Evolutionary conservation across 2,113 vertebrate species (phyloP).

Genomic region (Geococcyx californianus): DNA sequence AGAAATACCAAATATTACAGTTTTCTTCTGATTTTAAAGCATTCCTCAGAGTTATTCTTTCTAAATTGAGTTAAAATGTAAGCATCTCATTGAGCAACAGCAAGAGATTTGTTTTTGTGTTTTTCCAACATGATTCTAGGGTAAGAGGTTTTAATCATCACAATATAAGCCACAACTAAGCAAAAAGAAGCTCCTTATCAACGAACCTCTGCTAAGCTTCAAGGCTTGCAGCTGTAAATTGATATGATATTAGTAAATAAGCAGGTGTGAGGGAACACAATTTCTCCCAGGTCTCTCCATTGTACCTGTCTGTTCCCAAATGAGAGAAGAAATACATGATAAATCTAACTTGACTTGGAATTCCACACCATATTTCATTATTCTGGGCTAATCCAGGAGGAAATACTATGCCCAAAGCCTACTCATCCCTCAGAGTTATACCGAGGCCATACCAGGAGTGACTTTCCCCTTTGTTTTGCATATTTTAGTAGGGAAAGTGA

Average conservation of each 20-base stretch:
- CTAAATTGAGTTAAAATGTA: background rate
- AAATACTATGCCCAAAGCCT: background rate
- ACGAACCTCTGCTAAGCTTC: background rate
- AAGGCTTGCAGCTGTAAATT: background rate
- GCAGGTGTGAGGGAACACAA: background rate
- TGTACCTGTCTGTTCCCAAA: background rate
- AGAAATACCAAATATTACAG: background rate
- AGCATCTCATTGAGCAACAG: background rate
- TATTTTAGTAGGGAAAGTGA: background rate
- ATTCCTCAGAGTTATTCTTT: background rate
- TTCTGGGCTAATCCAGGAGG: background rate
- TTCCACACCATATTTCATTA: background rate
- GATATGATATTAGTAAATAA: background rate
- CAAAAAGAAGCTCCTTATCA: background rate
- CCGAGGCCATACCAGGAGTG: rapidly evolving
- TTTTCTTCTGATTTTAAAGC: background rate
- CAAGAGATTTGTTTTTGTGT: background rate
- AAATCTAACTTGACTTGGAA: background rate
- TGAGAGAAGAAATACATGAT: background rate
- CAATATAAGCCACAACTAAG: background rate
- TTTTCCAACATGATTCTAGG: background rate
- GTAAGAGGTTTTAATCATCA: background rate
- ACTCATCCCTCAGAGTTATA: background rate
- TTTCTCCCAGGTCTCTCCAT: background rate
- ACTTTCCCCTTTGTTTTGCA: background rate